A percentile compares a stretch with the other conserved stretches of the same genome.
These are phyloP conservation scores for Sylvia atricapilla DNA, from an alignment of 2,113 vertebrate species.

Conservation along the genomic window DNA sequence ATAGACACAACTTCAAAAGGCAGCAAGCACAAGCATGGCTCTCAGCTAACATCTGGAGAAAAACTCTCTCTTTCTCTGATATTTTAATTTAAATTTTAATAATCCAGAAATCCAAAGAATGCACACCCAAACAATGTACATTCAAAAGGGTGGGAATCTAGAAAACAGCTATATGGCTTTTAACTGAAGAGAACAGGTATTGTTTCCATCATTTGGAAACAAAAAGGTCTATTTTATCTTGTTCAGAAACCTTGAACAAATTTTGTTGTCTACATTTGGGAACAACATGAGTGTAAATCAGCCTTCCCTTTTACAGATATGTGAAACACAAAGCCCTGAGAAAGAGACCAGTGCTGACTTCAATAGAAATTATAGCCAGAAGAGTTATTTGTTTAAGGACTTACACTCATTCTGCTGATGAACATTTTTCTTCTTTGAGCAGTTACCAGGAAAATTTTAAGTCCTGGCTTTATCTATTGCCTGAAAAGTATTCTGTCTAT, in stretches of 20 bases:
- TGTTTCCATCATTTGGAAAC: background rate
- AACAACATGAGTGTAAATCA: background rate
- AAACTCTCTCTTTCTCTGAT: background rate
- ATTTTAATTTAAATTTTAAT: background rate
- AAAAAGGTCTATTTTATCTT: background rate
- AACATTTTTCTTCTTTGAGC: background rate
- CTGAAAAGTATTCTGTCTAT: background rate
- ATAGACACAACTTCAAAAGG: background rate
- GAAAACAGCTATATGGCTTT: background rate
- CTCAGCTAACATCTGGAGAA: background rate
- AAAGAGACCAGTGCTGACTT: background rate
- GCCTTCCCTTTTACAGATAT: rapidly evolving
- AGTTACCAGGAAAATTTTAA: background rate
- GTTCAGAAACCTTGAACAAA: background rate
- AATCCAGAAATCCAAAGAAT: background rate
- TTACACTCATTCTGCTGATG: background rate
- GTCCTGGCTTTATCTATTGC: background rate
- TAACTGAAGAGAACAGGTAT: background rate
- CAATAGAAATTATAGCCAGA: background rate
- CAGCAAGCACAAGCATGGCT: background rate
- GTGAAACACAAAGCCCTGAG: background rate
- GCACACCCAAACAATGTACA: background rate
- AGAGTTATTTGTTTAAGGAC: background rate
- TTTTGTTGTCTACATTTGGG: background rate
- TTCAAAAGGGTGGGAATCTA: background rate